Percentiles rank a stretch among this genome's conserved stretches.
Evolutionary conservation across 1,140 invertebrate genomes (phyloP).

Genomic region (Homalodisca vitripennis): DNA sequence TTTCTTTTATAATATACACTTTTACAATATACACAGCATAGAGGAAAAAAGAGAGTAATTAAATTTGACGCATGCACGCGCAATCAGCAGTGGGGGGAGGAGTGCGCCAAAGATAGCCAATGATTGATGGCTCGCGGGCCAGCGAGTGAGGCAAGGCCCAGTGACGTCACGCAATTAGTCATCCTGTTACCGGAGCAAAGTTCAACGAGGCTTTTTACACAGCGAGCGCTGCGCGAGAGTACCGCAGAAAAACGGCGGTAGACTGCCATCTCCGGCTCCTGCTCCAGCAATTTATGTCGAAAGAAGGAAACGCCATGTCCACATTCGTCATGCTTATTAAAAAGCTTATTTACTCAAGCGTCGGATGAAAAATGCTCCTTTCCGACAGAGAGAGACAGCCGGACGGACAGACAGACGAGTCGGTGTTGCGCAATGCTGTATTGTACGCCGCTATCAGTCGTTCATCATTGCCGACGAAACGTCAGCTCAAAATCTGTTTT

Average conservation of each 20-base stretch:
- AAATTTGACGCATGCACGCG: too few relatives aligned
- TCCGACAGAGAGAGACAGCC: not conserved
- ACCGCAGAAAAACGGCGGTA: not conserved
- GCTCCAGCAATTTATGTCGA: not conserved
- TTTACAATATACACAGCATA: too few relatives aligned
- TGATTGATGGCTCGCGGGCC: slow-evolving; percentile 7
- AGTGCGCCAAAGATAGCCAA: slow-evolving; percentile 2
- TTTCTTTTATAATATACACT: too few relatives aligned
- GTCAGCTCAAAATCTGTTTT: not conserved
- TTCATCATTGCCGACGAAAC: too few relatives aligned
- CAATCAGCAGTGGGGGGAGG: not conserved
- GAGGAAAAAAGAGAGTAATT: too few relatives aligned
- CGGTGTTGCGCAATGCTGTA: too few relatives aligned
- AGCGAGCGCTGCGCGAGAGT: too few relatives aligned
- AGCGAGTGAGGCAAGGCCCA: too few relatives aligned
- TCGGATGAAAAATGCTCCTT: not conserved
- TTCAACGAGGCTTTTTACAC: not conserved
- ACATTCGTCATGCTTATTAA: not conserved
- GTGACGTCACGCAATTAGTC: not conserved
- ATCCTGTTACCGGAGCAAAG: not conserved
- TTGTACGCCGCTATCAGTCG: too few relatives aligned
- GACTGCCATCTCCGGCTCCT: not conserved
- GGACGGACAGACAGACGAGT: too few relatives aligned
- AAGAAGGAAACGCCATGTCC: not conserved
- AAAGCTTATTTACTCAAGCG: not conserved